These are phyloP conservation scores for Pseudorectes ferrugineus DNA, from an alignment of 2,113 vertebrate genomes.

Conservation along the genomic window DNA sequence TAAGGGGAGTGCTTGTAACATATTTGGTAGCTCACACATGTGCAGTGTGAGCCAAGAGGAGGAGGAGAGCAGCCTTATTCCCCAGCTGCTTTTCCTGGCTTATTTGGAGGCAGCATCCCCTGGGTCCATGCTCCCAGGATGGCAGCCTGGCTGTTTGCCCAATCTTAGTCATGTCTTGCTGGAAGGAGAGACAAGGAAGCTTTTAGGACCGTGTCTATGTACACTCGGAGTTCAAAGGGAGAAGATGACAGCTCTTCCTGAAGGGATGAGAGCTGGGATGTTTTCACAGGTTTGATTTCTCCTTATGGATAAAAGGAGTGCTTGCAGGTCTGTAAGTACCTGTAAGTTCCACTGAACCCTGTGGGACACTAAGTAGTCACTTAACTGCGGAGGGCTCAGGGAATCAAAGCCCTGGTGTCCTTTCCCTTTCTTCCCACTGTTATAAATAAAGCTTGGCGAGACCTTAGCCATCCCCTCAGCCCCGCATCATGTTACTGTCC, in stretches of 20 bases:
- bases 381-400: background rate
- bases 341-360: background rate
- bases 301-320: background rate
- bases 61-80: background rate
- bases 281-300: background rate
- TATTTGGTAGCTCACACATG: background rate
- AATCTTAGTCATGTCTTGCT: background rate
- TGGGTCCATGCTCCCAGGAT: background rate
- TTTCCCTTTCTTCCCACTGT: background rate
- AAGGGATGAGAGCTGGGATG: background rate
- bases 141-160: background rate
- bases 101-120: background rate
- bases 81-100: background rate
- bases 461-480: background rate
- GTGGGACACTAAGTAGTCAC: background rate
- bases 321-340: background rate
- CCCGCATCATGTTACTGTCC: background rate
- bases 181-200: background rate
- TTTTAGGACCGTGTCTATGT: background rate
- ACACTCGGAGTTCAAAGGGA: background rate
- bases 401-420: background rate
- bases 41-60: background rate
- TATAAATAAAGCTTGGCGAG: background rate
- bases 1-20: constrained; percentile 48
- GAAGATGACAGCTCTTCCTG: background rate